phyloP scores from a whole-genome alignment of 2,113 vertebrate species.

The Neotoma lepida region DNA sequence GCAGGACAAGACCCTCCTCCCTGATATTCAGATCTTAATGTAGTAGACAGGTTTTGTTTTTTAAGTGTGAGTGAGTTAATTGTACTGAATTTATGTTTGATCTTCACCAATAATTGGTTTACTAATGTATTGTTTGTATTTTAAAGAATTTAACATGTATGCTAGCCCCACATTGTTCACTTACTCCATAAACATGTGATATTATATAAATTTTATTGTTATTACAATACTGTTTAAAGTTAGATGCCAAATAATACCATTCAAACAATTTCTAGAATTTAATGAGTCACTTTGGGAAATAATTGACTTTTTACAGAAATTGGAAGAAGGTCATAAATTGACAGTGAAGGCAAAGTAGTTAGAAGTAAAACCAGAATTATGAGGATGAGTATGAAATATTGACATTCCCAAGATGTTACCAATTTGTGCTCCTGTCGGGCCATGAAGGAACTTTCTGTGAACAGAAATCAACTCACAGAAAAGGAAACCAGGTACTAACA shows the following conservation, averaged over 20 bases:
- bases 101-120: not conserved
- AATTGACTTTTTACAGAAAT: not conserved
- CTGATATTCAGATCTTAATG: not conserved
- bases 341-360: not conserved
- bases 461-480: conserved; percentile 87
- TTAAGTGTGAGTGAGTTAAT: not conserved
- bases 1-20: too few relatives aligned
- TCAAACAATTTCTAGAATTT: not conserved
- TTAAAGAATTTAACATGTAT: not conserved
- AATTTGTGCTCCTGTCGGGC: conserved; percentile 79
- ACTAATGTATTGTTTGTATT: not conserved
- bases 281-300: not conserved
- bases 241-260: not conserved
- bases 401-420: conserved; percentile 70
- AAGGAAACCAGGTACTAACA: conserved; percentile 89
- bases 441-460: conserved; percentile 90
- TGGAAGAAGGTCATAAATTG: not conserved
- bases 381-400: not conserved
- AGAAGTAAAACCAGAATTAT: not conserved
- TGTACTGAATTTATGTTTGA: not conserved
- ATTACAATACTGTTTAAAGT: not conserved
- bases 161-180: not conserved
- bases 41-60: not conserved
- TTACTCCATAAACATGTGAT: not conserved
- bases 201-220: not conserved